phyloP scores from a whole-genome alignment of 1,140 invertebrate genomes.

The Brachionus paranguensis region DNA sequence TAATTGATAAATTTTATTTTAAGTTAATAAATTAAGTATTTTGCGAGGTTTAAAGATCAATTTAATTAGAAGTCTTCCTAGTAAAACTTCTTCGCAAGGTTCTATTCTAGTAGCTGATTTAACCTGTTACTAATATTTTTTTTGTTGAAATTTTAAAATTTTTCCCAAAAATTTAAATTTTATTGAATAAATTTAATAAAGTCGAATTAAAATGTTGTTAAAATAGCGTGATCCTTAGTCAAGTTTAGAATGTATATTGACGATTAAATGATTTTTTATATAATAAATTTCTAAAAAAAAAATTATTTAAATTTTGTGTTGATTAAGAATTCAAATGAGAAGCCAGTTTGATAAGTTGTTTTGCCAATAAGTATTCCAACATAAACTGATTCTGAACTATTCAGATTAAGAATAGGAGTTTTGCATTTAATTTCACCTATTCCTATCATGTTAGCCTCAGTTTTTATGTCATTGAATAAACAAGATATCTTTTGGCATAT shows the following conservation, averaged over 20 bases:
- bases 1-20: not conserved
- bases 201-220: not conserved
- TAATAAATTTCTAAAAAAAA: not conserved
- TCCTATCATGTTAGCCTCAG: not conserved
- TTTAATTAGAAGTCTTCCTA: too few species aligned
- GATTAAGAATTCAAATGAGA: not conserved
- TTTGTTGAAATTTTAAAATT: not conserved
- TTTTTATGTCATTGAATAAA: not conserved
- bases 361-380: not conserved
- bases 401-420: not conserved
- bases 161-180: not conserved
- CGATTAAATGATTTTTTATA: not conserved
- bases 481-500: not conserved
- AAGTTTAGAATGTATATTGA: not conserved
- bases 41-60: too few species aligned
- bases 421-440: conserved; percentile 1
- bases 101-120: too few species aligned
- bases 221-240: not conserved
- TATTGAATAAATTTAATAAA: not conserved
- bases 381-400: not conserved
- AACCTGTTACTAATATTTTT: not conserved
- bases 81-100: too few species aligned
- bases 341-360: not conserved
- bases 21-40: not conserved
- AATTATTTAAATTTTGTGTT: not conserved